Percentiles rank a stretch among this genome's conserved stretches.
Conservation (phyloP, 1,140 invertebrate genomes). For the Centruroides sculpturatus region DNA sequence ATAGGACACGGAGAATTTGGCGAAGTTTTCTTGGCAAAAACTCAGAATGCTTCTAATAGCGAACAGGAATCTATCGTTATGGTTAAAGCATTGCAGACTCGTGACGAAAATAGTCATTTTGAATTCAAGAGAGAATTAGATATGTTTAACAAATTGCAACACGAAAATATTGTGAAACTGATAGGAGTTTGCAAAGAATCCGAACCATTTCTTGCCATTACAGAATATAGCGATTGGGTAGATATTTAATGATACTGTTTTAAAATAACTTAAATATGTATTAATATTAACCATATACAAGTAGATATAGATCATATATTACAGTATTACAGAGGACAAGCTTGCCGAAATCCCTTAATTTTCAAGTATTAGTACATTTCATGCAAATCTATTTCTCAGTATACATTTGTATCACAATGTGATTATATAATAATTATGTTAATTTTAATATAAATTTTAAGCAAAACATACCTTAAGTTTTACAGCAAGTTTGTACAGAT, state of each 20-base stretch:
- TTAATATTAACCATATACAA: no score
- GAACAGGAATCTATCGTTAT: constrained; percentile 37
- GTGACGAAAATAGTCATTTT: constrained; percentile 55
- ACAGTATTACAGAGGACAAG: no score
- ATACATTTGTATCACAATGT: no score
- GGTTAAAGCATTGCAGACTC: constrained; percentile 56
- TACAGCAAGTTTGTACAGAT: no score
- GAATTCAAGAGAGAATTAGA: constrained; percentile 81
- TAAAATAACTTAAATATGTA: no score
- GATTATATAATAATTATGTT: no score
- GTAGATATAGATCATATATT: no score
- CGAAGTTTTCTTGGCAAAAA: constrained; percentile 65
- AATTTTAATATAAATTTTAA: no score
- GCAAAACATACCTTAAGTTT: no score
- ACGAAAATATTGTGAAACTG: constrained; percentile 61
- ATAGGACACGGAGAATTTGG: constrained; percentile 75
- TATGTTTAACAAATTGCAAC: constrained; percentile 58
- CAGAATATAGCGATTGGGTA: constrained; percentile 83
- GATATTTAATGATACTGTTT: constrained; percentile 26
- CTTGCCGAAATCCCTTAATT: no score
- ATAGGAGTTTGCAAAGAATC: constrained; percentile 65
- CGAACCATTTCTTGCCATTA: constrained; percentile 73
- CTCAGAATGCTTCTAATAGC: constrained; percentile 11
- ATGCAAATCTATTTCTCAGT: no score
- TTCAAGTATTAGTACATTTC: no score